Base-by-base conservation (phyloP, 2,888 invertebrate genomes). In the Limenitis arthemis region DNA sequence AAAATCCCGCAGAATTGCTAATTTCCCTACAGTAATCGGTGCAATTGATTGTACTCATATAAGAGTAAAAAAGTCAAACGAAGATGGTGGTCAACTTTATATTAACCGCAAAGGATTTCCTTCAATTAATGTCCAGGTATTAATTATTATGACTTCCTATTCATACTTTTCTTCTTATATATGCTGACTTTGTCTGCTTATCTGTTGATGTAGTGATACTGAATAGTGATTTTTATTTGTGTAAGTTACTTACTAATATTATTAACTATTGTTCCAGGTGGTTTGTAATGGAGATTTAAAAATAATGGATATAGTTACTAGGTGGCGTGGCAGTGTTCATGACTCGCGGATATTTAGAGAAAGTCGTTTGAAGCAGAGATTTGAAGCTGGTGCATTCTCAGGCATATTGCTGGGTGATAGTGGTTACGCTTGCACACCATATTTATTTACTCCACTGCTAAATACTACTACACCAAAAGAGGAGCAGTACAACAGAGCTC, bases 381-480 rank as follows among this genome's bases (percentile, higher is more conserved):
- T 58, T 49, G 55, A 55, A 29, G 1, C 0, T 30, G 49, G 55
- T 4, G 53, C 42, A 49, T 63, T 60, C 31, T 33, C 40, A 20
- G 59, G 58, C 3, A 32, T 47, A 32, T 36, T 61, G 7, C 46
- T 63, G n/a, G 61, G 61, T 28, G 61, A 63, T 51, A 53, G 47
- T 40, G 59, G 57, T 1, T 61, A 59, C 44, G 33, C 53, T 4
- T 59, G 55, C 36, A 53, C 46, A 8, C 44, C 51, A 8, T 61
- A 58, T 49, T 36, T 63, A 37, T 56, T 62, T 28, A 62, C 60
- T 5, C 59, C 61, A 5, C 1, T 61, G 0, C 28, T 54, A 1
- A 49, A 54, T 20, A 54, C 53, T 5, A 9, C 5, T 5, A 57
- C 47, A 8, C 40, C 32, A 8, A 20, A 53, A 47, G 58, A 64